These are phyloP conservation scores for Eufriesea mexicana DNA, from an alignment of 1,140 invertebrate genomes.

Conservation along the genomic window DNA sequence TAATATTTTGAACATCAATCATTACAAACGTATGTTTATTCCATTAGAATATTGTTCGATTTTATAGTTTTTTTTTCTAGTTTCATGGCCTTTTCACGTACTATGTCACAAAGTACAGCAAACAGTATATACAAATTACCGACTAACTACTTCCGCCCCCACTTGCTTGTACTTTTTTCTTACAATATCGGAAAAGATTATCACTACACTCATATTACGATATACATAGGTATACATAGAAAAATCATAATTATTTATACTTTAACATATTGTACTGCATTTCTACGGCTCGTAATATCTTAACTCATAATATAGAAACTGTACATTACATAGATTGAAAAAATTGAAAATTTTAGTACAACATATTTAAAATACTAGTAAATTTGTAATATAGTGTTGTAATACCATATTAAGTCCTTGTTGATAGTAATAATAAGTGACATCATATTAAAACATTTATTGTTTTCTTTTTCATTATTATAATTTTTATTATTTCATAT, in stretches of 20 bases:
- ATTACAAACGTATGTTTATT: slow-evolving; percentile 15
- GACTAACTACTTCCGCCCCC: slow-evolving; percentile 56
- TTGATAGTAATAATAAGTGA: background rate
- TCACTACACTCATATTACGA: background rate
- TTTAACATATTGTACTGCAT: slow-evolving; percentile 35
- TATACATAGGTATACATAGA: slow-evolving; percentile 4
- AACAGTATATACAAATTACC: slow-evolving; percentile 59
- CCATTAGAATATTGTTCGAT: slow-evolving; percentile 20
- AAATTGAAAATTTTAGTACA: background rate
- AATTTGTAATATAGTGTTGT: slow-evolving; percentile 1
- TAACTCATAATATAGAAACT: background rate
- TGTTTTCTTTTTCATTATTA: background rate
- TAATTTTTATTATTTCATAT: background rate
- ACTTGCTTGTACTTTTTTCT: slow-evolving; percentile 51
- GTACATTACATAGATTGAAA: background rate
- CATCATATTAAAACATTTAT: background rate
- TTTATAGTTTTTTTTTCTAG: slow-evolving; percentile 23
- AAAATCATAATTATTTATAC: slow-evolving; percentile 40
- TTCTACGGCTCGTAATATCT: background rate
- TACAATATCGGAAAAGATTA: slow-evolving; percentile 8
- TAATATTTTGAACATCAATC: slow-evolving; percentile 12
- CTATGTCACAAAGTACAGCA: slow-evolving; percentile 48
- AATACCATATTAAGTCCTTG: too few relatives aligned
- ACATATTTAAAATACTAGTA: slow-evolving; percentile 1
- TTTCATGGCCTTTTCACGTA: slow-evolving; percentile 42